Base-by-base conservation (phyloP, 2,797 vertebrate species). In the Antennarius maculatus region DNA sequence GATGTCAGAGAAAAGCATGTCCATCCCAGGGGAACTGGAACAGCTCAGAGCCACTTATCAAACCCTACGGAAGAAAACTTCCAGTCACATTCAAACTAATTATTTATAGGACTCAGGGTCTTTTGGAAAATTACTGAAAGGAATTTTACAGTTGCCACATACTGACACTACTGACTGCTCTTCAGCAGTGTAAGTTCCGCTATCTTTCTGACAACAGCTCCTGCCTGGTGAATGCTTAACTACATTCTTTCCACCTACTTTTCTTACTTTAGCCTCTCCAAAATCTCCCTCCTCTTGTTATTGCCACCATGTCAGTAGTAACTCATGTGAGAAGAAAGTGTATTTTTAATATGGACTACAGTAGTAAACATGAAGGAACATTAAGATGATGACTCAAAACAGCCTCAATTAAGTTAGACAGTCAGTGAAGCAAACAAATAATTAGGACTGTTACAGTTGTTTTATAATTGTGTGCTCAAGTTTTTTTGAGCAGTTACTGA, bases 1-100 rank as follows among this genome's bases (percentile, higher is more conserved):
- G 75, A 84, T 86, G 77, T 73, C 4, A 64, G 77, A 74, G 76
- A 23, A 81, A 86, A 82, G 73, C 64, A 53, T 81, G 80, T 57
- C 39, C n/a, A 64, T 80, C 74, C 67, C 77, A 18, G 27, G 79
- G 74, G 81, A 80, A 63, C 64, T 54, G 58, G 66, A 65, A 65
- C 42, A 15, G 57, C 5, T 7, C 69, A 47, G 71, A 74, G 69
- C 77, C 66, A 80, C 75, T 80, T 81, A 81, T 80, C 61, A 84
- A 80, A 73, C 37, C 48, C 16, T 59, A 50, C 54, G 71, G 69
- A 34, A 58, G 56, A 52, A 81, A 61, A 52, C 61, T n/a, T 59
- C 51, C 66, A 61, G 62, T 63, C 43, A 39, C 1, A 59, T 60
- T 60, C 15, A 68, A 71, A 61, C 54, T 48, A 42, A 61, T 71